A percentile compares a stretch with the other conserved stretches of the same genome.
These are phyloP conservation scores for Parapristionchus giblindavisi DNA, from an alignment of 2,888 invertebrate genomes.

Conservation along the genomic window DNA sequence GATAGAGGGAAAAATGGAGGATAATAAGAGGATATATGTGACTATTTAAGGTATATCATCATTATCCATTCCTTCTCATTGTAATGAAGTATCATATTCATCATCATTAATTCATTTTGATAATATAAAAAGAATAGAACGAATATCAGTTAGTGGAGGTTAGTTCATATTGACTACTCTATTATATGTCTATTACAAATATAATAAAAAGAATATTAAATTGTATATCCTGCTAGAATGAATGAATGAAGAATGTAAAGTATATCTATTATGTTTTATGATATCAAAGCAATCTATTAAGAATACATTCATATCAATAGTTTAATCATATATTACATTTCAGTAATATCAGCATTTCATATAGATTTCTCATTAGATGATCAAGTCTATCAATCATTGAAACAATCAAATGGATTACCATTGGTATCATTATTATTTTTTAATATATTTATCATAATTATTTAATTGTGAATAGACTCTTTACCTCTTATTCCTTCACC, in stretches of 20 bases:
- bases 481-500: conserved; percentile 1
- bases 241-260: not conserved
- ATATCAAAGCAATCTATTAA: not conserved
- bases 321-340: not conserved
- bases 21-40: no score
- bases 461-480: no score
- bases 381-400: not conserved
- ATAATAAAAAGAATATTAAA: not conserved
- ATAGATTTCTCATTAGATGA: conserved; percentile 26
- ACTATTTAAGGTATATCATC: no score
- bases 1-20: no score
- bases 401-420: conserved; percentile 21
- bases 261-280: not conserved
- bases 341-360: conserved; percentile 20
- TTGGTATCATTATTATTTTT: no score
- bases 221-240: no score
- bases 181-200: not conserved
- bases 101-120: not conserved
- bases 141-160: conserved; percentile 12
- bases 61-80: no score
- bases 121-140: conserved; percentile 8
- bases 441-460: no score
- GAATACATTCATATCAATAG: not conserved
- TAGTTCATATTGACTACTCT: not conserved
- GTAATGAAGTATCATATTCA: conserved; percentile 22